These are phyloP conservation scores for Stercorarius parasiticus DNA, from an alignment of 2,113 vertebrate genomes.

Conservation along the genomic window DNA sequence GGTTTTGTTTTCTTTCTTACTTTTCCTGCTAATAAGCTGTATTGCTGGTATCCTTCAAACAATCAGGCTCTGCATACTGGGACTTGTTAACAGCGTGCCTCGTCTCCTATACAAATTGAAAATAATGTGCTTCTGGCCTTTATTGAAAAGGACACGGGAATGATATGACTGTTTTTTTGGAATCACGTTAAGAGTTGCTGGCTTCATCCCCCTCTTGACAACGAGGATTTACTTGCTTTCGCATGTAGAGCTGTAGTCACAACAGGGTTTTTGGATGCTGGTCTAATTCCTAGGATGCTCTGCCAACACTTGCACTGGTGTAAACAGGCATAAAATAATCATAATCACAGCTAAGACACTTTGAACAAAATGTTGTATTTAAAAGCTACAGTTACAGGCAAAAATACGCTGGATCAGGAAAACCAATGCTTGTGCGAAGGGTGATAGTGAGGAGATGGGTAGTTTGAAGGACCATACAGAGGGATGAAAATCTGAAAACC, in stretches of 20 bases:
- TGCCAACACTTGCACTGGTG: constrained; percentile 20
- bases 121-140: neutral
- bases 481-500: neutral
- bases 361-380: neutral
- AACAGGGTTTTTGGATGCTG: constrained; percentile 8
- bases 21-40: neutral
- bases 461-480: neutral
- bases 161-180: neutral
- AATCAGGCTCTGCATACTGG: neutral
- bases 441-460: neutral
- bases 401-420: neutral
- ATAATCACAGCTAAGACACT: neutral
- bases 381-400: neutral
- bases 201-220: neutral
- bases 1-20: neutral
- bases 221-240: neutral
- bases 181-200: neutral
- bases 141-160: neutral
- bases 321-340: constrained; percentile 14
- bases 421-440: neutral
- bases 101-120: neutral
- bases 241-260: neutral
- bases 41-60: neutral
- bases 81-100: neutral
- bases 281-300: constrained; percentile 5